Evolutionary conservation across 2,797 vertebrate genomes (phyloP), one percentile per base, ranked within the genome.

Genomic region (Caiman crocodilus): DNA sequence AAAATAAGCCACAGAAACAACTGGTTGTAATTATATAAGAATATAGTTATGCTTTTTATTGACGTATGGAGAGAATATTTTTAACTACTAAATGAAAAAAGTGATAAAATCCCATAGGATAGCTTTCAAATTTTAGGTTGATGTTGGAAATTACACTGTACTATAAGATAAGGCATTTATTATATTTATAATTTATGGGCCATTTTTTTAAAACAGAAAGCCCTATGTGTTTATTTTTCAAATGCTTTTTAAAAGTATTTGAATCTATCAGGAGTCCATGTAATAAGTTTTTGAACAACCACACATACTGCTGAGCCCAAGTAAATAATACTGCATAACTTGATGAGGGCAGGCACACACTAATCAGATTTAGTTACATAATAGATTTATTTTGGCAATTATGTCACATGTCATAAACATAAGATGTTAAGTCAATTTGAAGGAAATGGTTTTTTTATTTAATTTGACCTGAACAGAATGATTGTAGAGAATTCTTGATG

Each of bases 381-480:
- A 92, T 74, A 18, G 67, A 32, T 56, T 96, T 89, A 94, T 28
- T 82, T 91, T 79, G 59, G 73, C 76, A 28, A 63, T 90, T 86
- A 79, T 78, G 59, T 64, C 79, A 89, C 65, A 76, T 76, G 75
- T 65, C n/a, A 64, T 75, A 91, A 91, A 86, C n/a, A 60, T 59
- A 92, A 93, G 59, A 86, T 12, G 4, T 85, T 85, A 90, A 59
- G n/a, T 89, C 35, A 90, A 76, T 87, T 83, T 76, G 26, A 93
- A 95, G 88, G 93, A 95, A 94, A 91, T 92, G 0, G 84, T 88
- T 87, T 94, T 14, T 84, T 88, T 89, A 57, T 93, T 90, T 80
- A 82, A 92, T 81, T 92, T 83, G 82, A 92, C 76, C 17, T 55
- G 56, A 82, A 56, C 25, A 88, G 80, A 94, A 86, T 83, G 60